Percentiles rank a stretch among this genome's conserved stretches.
Conservation (phyloP, 2,888 invertebrate genomes). For the Sericinus montela region DNA sequence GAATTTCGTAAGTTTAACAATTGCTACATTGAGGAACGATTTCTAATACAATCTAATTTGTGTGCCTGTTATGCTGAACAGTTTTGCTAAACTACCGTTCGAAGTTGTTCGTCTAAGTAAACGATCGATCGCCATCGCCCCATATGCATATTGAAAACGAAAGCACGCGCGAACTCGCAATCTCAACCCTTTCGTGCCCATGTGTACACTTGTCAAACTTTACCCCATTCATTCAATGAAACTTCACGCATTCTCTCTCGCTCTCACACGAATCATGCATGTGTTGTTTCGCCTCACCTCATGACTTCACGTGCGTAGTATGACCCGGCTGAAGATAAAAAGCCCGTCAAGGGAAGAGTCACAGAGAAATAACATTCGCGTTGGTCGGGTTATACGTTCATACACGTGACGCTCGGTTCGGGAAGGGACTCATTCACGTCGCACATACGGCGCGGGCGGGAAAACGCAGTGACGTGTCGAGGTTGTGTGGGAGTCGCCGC, state of each 20-base stretch:
- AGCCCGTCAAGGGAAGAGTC: slow-evolving; percentile 26
- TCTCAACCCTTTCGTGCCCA: slow-evolving; percentile 64
- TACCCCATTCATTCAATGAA: slow-evolving; percentile 69
- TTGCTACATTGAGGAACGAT: slow-evolving; percentile 9
- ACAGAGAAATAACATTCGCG: slow-evolving; percentile 22
- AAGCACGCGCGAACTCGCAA: slow-evolving; percentile 61
- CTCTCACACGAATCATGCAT: slow-evolving; percentile 56
- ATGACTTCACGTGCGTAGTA: slow-evolving; percentile 59
- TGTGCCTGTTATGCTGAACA: slow-evolving; percentile 16
- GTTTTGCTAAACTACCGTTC: slow-evolving; percentile 39
- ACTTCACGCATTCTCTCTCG: slow-evolving; percentile 48
- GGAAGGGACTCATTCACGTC: slow-evolving; percentile 55
- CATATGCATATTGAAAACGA: slow-evolving; percentile 71
- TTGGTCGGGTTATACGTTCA: slow-evolving; percentile 40
- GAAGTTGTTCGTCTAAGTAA: slow-evolving; percentile 42
- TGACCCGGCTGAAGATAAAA: slow-evolving; percentile 37
- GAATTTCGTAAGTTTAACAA: slow-evolving; percentile 40
- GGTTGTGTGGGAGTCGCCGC: slow-evolving; percentile 60
- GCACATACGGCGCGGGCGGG: slow-evolving; percentile 29
- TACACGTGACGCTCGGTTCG: slow-evolving; percentile 49
- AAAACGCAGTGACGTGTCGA: slow-evolving; percentile 34
- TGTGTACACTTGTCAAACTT: slow-evolving; percentile 64
- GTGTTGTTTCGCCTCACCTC: slow-evolving; percentile 54
- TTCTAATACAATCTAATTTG: slow-evolving; percentile 28
- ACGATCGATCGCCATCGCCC: slow-evolving; percentile 61